Base-by-base conservation (phyloP, 2,797 vertebrate species). In the Diceros bicornis region DNA sequence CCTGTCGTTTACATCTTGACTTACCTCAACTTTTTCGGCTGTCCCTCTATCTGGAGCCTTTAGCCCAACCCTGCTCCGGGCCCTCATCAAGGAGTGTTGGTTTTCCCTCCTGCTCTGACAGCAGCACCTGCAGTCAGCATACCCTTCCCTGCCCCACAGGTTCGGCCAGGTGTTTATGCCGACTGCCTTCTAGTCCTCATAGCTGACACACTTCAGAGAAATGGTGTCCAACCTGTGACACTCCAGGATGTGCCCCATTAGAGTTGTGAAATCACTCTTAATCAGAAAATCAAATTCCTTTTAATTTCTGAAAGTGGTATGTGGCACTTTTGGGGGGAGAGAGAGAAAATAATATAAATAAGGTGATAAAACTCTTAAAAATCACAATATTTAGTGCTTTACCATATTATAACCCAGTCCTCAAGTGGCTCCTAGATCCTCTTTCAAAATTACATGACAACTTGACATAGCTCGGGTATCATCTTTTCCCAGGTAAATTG, bases 181-280 rank as follows among this genome's bases (percentile, higher is more conserved):
- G 74, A 32, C 59, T 25, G 13, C 86, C 27, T 89, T n/a, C 68
- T 79, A 0, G 37, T 64, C 91, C 83, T 96, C 91, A 50, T 61
- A 64, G 50, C 91, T 97, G 96, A 98, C 93, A 83, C 96, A 89
- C 83, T 78, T 91, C 17, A 68, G 89, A 93, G 93, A 93, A 95
- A 87, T 88, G 74, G 91, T n/a, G 94, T 71, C 75, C 89, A 94
- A 12, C 68, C 93, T 34, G 7, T 74, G 71, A 94, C 79, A 89
- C 32, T 96, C 9, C 64, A 92, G 89, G 90, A 95, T 66, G 47
- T 88, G 41, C 84, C 89, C 66, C 81, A 37, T 93, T 92, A 85
- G 52, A 82, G 81, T 87, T 87, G 44, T 87, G 71, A 96, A 96
- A 94, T 97, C 11, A 2, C 71, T 93, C 94, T 92, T 69, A 74